Evolutionary conservation across 35 echinoderm and acorn worm genomes (phyloP).

Genomic region (Acanthaster planci): DNA sequence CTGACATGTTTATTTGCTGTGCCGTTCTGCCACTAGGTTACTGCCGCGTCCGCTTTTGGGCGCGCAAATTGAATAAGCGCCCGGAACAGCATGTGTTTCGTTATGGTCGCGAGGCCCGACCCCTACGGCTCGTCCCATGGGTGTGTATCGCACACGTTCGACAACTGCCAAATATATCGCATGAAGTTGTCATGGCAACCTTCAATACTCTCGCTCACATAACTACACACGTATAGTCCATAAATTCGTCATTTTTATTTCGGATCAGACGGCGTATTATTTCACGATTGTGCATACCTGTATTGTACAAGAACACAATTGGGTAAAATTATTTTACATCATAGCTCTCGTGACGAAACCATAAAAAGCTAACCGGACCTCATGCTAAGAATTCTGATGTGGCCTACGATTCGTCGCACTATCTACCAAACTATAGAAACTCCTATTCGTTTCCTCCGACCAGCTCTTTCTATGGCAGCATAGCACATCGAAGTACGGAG

Average conservation of each 20-base stretch:
- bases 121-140: constrained; percentile 12
- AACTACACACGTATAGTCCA: not conserved
- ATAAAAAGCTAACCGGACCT: not conserved
- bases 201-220: not conserved
- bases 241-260: not conserved
- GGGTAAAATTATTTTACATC: no score
- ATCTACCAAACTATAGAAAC: no score
- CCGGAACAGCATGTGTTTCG: not conserved
- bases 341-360: no score
- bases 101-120: not conserved
- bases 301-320: no score
- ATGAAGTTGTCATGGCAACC: not conserved
- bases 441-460: no score
- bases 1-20: not conserved
- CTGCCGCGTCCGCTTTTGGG: not conserved
- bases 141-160: constrained; percentile 2
- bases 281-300: no score
- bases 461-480: no score
- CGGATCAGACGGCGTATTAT: no score
- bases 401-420: no score
- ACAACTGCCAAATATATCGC: not conserved
- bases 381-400: not conserved
- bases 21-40: not conserved
- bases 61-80: constrained; percentile 16
- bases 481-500: not conserved